phyloP scores from a whole-genome alignment of 2,888 invertebrate species.

The Asteroscopus sphinx region DNA sequence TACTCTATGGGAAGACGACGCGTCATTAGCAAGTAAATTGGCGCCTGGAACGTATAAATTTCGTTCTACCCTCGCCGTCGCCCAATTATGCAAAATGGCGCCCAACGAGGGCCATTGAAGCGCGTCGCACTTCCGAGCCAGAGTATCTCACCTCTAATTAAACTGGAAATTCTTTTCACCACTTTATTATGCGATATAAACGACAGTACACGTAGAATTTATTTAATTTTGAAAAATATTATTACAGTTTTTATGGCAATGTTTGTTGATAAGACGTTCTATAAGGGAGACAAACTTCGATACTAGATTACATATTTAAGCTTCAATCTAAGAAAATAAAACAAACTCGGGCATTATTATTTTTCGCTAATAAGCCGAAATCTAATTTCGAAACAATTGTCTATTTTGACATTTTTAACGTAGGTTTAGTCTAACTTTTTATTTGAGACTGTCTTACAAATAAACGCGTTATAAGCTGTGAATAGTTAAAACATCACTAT shows the following conservation, averaged over 20 bases:
- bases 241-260: conserved; percentile 13
- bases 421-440: too few relatives aligned
- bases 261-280: conserved; percentile 26
- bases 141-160: conserved; percentile 89
- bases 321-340: too few relatives aligned
- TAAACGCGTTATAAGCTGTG: too few relatives aligned
- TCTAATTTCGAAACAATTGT: too few relatives aligned
- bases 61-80: conserved; percentile 83
- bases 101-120: conserved; percentile 86
- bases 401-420: too few relatives aligned
- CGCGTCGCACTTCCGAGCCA: conserved; percentile 81
- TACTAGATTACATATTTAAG: background rate
- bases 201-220: conserved; percentile 75
- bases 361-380: too few relatives aligned
- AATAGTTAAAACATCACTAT: too few relatives aligned
- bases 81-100: conserved; percentile 90
- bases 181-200: conserved; percentile 88
- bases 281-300: background rate
- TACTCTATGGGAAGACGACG: conserved; percentile 80
- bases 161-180: conserved; percentile 87
- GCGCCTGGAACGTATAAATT: conserved; percentile 87
- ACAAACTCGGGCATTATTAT: too few relatives aligned
- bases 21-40: conserved; percentile 90
- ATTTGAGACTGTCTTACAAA: too few relatives aligned
- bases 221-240: conserved; percentile 70